Evolutionary conservation across 2,888 invertebrate species (phyloP), one percentile per base, ranked within the genome.

Genomic region (Julus scandinavius): DNA sequence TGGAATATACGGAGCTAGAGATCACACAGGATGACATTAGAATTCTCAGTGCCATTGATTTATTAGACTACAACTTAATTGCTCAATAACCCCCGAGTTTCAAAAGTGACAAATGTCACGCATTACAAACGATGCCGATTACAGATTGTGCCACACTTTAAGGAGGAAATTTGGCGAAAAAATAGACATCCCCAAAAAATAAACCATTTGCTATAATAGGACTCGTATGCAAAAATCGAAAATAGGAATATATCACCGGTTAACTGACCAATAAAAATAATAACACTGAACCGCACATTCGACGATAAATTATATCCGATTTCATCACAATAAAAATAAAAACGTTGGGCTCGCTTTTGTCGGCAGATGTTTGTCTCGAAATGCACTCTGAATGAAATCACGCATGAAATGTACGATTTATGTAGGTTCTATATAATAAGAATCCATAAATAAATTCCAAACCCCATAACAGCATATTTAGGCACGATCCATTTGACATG

Each of bases 211-310:
- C 72, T 11, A 9, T 29, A 0, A 20, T 29, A 20, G 4, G 7
- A 2, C 0, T 58, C 5, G 58, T 29, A 29, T 1, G 72, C 20
- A 72, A 20, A 72, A 72, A 72, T 72, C 72, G 72, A 72, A 72
- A 49, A 72, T 72, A 72, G 72, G 72, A 29, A 29, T 72, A 72
- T 29, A 72, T 72, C 29, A 72, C 72, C 72, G 72, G 72, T 72
- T 72, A 9, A 72, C 20, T 72, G 72, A 20, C 29, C 29, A 20
- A 72, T 72, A 72, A 72, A 72, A 72, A 29, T 72, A 29, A 72
- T 72, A 72, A 29, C 72, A 29, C 9, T 29, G 9, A 29, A 72
- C 72, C 29, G 72, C 29, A 17, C 1, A 29, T 72, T 4, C 72
- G 20, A 5, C 72, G n/a, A 72, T 72, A 72, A 72, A 72, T 72